A percentile compares a stretch with the other conserved stretches of the same genome.
Conservation (phyloP, 2,113 vertebrate genomes). For the Malurus melanocephalus region DNA sequence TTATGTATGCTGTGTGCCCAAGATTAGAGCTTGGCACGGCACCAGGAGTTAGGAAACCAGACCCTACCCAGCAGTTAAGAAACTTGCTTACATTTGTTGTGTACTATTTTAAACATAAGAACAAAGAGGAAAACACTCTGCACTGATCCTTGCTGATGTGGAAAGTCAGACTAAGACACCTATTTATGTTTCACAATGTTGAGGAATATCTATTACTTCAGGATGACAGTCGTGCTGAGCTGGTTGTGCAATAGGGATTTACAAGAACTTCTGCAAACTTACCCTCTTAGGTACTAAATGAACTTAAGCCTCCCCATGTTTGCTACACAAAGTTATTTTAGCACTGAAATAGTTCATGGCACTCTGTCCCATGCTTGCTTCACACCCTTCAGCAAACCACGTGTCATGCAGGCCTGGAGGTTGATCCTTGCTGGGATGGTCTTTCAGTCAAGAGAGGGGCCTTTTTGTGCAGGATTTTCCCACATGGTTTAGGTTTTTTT, state of each 20-base stretch:
- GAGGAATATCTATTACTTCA: conserved; percentile 52
- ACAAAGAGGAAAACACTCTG: conserved; percentile 52
- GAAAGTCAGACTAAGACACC: conserved; percentile 47
- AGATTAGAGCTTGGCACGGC: conserved; percentile 42
- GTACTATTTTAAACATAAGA: conserved; percentile 60
- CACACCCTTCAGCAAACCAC: neutral
- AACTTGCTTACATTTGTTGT: conserved; percentile 47
- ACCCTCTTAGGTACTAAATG: conserved; percentile 11
- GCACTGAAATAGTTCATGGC: neutral
- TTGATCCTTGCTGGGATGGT: neutral
- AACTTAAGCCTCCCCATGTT: conserved; percentile 36
- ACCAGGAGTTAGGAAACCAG: conserved; percentile 46
- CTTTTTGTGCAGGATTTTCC: neutral
- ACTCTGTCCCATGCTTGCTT: conserved; percentile 23
- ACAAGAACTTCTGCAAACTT: conserved; percentile 52
- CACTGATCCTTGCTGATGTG: conserved; percentile 42
- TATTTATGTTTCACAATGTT: conserved; percentile 53
- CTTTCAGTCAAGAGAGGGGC: accelerated
- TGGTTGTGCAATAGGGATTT: conserved; percentile 43
- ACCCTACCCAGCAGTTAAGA: conserved; percentile 44
- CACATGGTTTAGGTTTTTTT: neutral
- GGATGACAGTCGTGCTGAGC: neutral
- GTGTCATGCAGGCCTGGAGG: neutral
- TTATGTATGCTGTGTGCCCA: neutral
- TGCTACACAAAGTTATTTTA: conserved; percentile 48